Conservation (phyloP, 2,113 vertebrate species). For the Ibidorhyncha struthersii region DNA sequence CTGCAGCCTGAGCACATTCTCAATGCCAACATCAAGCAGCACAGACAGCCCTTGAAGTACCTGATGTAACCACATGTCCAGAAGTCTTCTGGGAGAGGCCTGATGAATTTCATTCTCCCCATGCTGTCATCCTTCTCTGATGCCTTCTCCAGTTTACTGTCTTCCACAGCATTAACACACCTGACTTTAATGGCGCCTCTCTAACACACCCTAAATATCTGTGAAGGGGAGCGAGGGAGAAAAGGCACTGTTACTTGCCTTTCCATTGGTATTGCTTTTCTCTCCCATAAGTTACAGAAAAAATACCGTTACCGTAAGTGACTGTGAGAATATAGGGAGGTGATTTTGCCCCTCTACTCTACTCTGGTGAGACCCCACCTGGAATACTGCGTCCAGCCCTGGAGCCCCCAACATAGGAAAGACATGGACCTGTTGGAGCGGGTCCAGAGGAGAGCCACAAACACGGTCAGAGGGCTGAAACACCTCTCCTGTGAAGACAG, state of each 20-base stretch:
- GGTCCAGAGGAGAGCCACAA: too few species aligned
- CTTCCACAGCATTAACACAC: background rate
- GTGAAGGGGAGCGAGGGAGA: background rate
- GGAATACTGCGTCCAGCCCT: too few species aligned
- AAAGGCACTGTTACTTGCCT: background rate
- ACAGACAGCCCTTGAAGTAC: background rate
- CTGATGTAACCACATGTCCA: accelerated
- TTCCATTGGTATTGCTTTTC: background rate
- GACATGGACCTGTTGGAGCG: too few species aligned
- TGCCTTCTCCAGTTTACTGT: background rate
- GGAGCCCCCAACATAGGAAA: too few species aligned
- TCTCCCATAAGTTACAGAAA: background rate
- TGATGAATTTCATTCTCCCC: background rate
- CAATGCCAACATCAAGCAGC: background rate
- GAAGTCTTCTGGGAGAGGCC: background rate
- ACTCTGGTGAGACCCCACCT: too few species aligned
- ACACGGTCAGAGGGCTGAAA: too few species aligned
- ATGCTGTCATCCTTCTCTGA: background rate
- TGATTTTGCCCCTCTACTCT: too few species aligned
- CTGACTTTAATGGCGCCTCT: background rate
- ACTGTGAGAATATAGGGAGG: background rate
- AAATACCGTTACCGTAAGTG: background rate
- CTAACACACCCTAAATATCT: background rate
- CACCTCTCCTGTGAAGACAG: too few species aligned
- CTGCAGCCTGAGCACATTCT: background rate